A percentile compares a stretch with the other conserved stretches of the same genome.
These are phyloP conservation scores for Phalacrocorax brasilianus DNA, from an alignment of 2,113 vertebrate genomes.

Conservation along the genomic window DNA sequence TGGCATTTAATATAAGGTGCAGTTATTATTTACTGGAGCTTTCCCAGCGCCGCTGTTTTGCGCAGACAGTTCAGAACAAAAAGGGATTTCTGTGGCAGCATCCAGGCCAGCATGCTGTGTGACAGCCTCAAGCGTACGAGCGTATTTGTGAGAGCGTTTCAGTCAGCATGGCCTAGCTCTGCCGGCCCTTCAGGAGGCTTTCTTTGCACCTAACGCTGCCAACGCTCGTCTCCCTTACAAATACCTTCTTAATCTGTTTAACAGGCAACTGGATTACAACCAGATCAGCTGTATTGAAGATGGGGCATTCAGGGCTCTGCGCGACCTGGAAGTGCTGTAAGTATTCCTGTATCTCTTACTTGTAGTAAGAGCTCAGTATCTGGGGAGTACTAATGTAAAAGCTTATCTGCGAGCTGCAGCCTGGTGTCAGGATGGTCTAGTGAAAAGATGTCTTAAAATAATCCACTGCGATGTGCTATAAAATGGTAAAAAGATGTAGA, in stretches of 20 bases:
- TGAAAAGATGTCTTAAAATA: slow-evolving; percentile 47
- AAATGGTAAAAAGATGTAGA: background rate
- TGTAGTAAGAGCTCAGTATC: slow-evolving; percentile 25
- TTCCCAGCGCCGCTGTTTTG: slow-evolving; percentile 72
- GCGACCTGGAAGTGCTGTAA: slow-evolving; percentile 98
- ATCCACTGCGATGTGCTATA: background rate
- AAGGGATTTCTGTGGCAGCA: slow-evolving; percentile 73
- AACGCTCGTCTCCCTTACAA: slow-evolving; percentile 42
- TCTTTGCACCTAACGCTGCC: background rate
- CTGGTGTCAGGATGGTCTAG: slow-evolving; percentile 12
- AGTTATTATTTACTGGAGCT: slow-evolving; percentile 87
- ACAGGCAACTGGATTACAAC: slow-evolving; percentile 98
- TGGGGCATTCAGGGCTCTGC: slow-evolving; percentile 91
- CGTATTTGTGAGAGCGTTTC: background rate
- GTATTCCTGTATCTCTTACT: slow-evolving; percentile 74
- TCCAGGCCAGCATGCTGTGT: slow-evolving; percentile 57
- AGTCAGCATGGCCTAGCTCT: background rate
- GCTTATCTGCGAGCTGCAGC: slow-evolving; percentile 48
- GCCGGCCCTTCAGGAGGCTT: slow-evolving; percentile 6
- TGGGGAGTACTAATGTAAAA: slow-evolving; percentile 19
- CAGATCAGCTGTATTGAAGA: slow-evolving; percentile 98
- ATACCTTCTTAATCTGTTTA: slow-evolving; percentile 74
- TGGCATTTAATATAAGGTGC: slow-evolving; percentile 90
- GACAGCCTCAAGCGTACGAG: slow-evolving; percentile 33
- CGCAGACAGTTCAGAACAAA: slow-evolving; percentile 76